phyloP scores from a whole-genome alignment of 1,140 invertebrate genomes.

The Drosophila parabipectinata region DNA sequence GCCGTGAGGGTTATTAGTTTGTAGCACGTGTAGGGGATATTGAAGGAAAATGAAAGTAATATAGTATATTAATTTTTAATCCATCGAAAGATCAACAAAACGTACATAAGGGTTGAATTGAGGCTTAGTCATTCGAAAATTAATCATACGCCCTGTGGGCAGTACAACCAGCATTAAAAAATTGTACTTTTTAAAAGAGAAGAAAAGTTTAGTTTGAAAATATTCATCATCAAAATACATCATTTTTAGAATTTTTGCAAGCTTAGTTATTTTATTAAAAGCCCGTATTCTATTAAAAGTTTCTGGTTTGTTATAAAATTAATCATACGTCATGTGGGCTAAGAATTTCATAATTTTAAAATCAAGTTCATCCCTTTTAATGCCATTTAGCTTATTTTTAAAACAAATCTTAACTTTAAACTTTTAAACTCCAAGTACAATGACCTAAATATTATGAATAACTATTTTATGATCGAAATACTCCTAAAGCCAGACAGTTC shows the following conservation, averaged over 20 bases:
- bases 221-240: neutral
- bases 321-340: neutral
- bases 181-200: too few relatives aligned
- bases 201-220: neutral
- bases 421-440: too few relatives aligned
- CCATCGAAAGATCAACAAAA: neutral
- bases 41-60: neutral
- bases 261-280: neutral
- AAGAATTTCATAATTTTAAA: neutral
- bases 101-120: neutral
- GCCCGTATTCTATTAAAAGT: neutral
- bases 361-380: too few relatives aligned
- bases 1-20: slow-evolving; percentile 38
- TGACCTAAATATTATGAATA: neutral
- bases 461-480: neutral
- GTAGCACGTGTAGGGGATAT: neutral
- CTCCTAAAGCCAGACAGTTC: neutral
- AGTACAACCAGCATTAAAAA: too few relatives aligned
- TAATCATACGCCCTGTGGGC: neutral
- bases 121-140: neutral
- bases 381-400: too few relatives aligned
- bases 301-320: neutral
- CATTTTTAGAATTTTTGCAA: neutral
- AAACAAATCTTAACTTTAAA: too few relatives aligned
- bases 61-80: neutral